Evolutionary conservation across 1,140 invertebrate species (phyloP), one percentile per base, ranked within the genome.

Genomic region (Drosophila miranda): DNA sequence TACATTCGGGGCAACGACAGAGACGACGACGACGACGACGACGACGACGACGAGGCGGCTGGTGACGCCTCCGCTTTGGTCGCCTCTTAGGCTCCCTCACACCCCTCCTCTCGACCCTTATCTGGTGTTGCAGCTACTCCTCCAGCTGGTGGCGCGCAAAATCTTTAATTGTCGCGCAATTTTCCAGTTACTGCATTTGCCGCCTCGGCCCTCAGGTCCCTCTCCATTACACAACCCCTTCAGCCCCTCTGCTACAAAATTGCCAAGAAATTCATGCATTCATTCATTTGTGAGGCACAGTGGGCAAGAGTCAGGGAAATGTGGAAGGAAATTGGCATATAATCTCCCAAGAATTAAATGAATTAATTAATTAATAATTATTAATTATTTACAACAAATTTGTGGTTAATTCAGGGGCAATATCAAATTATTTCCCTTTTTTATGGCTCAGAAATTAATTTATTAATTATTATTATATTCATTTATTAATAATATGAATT

Each of bases 81-180:
- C 34, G 34, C 11, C 34, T 38, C 34, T 56, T 62, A 41, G 28
- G 43, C 44, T 9, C 28, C 45, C 49, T 45, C 16, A 30, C 9
- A 28, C 48, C 14, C 7, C 13, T 7, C 23, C 23, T 5, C 23
- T 5, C 6, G 19, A 11, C 44, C 53, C 30, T 6, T 21, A 56
- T 30, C 9, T 34, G n/a, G n/a, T n/a, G n/a, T n/a, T n/a, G 30
- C 41, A 34, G 54, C 30, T 11, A 11, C n/a, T 34, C 21, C 21
- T 9, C 11, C 34, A 23, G 38, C 53, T 30, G 28, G 26, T 21
- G 59, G 34, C 46, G 70, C 57, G 78, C 71, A 87, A 88, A 87
- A 87, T 87, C 82, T 87, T 87, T 87, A 87, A 87, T 87, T 87
- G 82, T 87, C 82, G 82, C 82, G 82, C 82, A 87, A 87, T 87